Evolutionary conservation across 2,797 vertebrate species (phyloP).

Genomic region (Gorsachius magnificus): DNA sequence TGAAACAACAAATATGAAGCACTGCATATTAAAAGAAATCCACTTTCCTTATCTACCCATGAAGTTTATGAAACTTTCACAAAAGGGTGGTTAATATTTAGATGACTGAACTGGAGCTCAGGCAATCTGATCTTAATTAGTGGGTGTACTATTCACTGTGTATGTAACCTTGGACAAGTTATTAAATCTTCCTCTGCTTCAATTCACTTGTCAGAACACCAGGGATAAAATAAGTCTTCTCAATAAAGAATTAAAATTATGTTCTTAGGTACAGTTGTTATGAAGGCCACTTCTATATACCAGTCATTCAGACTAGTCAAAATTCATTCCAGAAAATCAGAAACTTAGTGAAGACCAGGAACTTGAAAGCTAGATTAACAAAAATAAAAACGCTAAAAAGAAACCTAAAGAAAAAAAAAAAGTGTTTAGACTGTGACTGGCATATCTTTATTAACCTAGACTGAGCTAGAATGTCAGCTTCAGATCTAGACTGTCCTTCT

Average conservation of each 20-base stretch:
- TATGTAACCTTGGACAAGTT: neutral
- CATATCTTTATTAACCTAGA: neutral
- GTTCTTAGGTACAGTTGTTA: neutral
- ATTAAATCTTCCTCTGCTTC: neutral
- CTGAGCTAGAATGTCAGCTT: neutral
- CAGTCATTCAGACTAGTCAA: neutral
- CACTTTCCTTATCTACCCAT: neutral
- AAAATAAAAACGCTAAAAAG: too few relatives aligned
- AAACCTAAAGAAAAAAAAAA: neutral
- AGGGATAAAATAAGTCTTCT: neutral
- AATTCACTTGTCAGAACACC: neutral
- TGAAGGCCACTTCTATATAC: neutral
- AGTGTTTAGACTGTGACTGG: neutral
- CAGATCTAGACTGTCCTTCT: neutral
- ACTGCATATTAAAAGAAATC: neutral
- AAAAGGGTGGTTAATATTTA: neutral
- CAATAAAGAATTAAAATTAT: neutral
- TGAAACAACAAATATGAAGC: neutral
- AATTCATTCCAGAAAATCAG: neutral
- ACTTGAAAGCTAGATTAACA: neutral
- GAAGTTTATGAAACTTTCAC: neutral
- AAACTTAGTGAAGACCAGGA: neutral
- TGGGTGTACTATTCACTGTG: neutral
- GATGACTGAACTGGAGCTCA: neutral
- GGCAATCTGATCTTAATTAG: neutral